Conservation (phyloP, 2,113 vertebrate genomes). For the Colaptes auratus region DNA sequence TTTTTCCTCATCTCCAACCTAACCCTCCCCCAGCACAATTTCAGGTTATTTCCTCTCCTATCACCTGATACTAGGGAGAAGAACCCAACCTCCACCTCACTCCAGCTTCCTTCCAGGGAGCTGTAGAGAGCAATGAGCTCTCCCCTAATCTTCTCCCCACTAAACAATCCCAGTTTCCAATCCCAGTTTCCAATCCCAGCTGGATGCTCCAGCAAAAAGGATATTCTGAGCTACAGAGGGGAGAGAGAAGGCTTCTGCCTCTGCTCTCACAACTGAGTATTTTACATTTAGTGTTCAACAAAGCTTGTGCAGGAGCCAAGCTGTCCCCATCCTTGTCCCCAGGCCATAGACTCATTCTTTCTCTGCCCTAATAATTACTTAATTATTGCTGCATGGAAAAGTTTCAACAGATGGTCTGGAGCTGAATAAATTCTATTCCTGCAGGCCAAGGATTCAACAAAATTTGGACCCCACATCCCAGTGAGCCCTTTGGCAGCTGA, state of each 20-base stretch:
- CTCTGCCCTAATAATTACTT: slow-evolving; percentile 63
- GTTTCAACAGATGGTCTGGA: slow-evolving; percentile 67
- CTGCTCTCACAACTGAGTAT: not conserved
- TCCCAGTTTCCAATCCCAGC: not conserved
- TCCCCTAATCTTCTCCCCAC: no score
- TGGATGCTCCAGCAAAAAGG: not conserved
- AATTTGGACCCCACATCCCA: slow-evolving; percentile 29
- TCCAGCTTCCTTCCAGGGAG: no score
- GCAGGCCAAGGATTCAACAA: slow-evolving; percentile 27
- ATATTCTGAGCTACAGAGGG: not conserved
- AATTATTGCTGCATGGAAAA: slow-evolving; percentile 54
- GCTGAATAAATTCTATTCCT: slow-evolving; percentile 48
- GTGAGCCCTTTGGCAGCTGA: slow-evolving; percentile 34
- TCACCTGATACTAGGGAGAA: no score
- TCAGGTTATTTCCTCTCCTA: no score
- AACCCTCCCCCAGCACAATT: no score
- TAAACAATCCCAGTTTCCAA: no score
- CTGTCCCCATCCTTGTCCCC: slow-evolving; percentile 6
- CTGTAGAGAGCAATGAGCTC: no score
- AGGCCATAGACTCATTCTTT: not conserved
- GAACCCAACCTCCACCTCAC: no score
- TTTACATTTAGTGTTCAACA: not conserved
- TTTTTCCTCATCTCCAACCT: no score
- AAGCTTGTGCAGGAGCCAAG: not conserved
- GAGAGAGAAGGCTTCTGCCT: not conserved